Evolutionary conservation across 2,888 invertebrate genomes (phyloP), one percentile per base, ranked within the genome.

Genomic region (Myopa testacea): DNA sequence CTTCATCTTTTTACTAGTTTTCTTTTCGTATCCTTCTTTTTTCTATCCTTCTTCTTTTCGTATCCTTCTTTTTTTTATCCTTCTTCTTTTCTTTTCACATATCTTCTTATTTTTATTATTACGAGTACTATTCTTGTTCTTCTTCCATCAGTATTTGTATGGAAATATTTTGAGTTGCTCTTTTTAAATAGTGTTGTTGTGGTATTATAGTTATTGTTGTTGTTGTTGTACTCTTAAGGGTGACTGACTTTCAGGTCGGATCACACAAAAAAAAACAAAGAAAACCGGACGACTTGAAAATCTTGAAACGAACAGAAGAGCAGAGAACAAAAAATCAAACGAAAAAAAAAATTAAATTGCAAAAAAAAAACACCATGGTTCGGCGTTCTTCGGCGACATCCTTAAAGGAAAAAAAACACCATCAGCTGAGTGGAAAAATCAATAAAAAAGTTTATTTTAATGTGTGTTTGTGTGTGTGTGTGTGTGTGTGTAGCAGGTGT

Each of bases 211-310:
- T 55, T 55, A 10, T 55, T 55, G 55, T 55, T 55, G 34, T 65
- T 65, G 65, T 38, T 37, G 65, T 40, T 37, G 37, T 34, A 10
- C 8, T 10, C 5, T 55, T 12, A 16, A 55, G 55, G 55, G 55
- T 55, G 55, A 55, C 55, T 55, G 55, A 55, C 55, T 10, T 55
- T 10, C 55, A 55, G 16, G 4, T 40, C 4, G 55, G 55, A 37
- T 68, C 34, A 75, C 75, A 65, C n/a, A 40, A 40, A 67, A 67
- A 34, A 75, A 16, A 65, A 37, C 26, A 55, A 52, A 62, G 16
- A 63, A 74, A 50, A 74, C 40, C 8, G 4, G 40, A 8, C 40
- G 40, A 40, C 40, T 6, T 40, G 40, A 26, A 50, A 50, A 45
- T 37, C 37, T 5, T 38, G 50, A 40, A n/a, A n/a, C n/a, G n/a